Conservation (phyloP, 2,888 invertebrate species). For the Callosobruchus maculatus region DNA sequence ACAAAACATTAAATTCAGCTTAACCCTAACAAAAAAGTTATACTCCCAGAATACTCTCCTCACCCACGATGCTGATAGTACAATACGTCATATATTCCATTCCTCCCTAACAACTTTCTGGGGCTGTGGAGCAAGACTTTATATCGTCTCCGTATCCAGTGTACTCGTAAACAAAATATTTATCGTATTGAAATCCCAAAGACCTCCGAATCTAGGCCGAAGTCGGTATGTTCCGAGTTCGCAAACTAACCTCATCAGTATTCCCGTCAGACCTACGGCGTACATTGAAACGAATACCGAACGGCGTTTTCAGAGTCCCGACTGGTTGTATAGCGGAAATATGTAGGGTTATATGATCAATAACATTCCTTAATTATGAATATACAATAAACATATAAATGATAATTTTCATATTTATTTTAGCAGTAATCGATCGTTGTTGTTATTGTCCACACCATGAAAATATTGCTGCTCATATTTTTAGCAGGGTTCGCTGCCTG, state of each 20-base stretch:
- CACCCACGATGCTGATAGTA: too few relatives aligned
- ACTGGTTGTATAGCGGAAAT: background rate
- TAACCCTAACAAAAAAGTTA: too few relatives aligned
- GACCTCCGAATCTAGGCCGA: background rate
- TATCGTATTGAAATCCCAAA: background rate
- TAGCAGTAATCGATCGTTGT: background rate
- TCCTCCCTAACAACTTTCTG: too few relatives aligned
- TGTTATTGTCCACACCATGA: constrained; percentile 7
- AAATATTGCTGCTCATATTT: constrained; percentile 1
- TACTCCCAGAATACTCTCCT: too few relatives aligned
- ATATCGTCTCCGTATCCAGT: too few relatives aligned
- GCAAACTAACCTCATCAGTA: background rate
- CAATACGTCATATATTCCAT: too few relatives aligned
- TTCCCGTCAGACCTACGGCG: background rate
- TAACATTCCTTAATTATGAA: background rate
- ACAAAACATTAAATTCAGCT: too few relatives aligned
- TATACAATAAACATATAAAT: background rate
- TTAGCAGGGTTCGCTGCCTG: constrained; percentile 3
- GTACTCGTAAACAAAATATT: background rate
- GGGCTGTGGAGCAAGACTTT: too few relatives aligned
- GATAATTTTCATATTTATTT: background rate
- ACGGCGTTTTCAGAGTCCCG: background rate
- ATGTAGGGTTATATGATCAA: background rate
- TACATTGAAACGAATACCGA: background rate
- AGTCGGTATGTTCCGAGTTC: background rate